These are phyloP conservation scores for Eurytoma adleriae DNA, from an alignment of 2,888 invertebrate species.

Conservation along the genomic window DNA sequence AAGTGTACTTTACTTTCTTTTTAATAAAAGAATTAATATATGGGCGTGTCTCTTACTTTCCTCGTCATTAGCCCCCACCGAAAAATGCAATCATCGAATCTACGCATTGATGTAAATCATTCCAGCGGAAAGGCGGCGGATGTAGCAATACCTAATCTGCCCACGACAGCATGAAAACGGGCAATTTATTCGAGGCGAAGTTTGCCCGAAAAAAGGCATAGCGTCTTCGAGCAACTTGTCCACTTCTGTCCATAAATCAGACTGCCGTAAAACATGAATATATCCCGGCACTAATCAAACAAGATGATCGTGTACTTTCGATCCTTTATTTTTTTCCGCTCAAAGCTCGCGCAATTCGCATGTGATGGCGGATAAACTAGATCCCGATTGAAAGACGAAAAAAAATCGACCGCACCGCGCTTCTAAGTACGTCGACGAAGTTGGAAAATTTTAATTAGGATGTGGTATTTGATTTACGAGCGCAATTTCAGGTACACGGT, in stretches of 20 bases:
- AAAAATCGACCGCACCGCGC: background rate
- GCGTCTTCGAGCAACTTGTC: background rate
- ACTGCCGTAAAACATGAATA: background rate
- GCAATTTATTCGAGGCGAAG: background rate
- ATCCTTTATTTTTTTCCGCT: background rate
- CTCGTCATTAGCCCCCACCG: background rate
- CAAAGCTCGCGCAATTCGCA: background rate
- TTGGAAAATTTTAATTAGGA: conserved; percentile 13
- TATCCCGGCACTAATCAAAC: too few relatives aligned
- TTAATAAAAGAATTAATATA: too few relatives aligned
- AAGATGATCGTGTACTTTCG: too few relatives aligned
- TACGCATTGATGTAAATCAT: background rate
- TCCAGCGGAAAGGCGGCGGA: background rate
- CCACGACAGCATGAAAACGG: background rate
- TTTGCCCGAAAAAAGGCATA: background rate
- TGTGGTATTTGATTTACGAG: conserved; percentile 6
- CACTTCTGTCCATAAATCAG: conserved; percentile 12
- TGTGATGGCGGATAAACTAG: conserved; percentile 7
- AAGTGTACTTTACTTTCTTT: too few relatives aligned
- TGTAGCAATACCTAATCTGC: conserved; percentile 15
- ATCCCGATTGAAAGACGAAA: background rate
- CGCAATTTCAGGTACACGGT: conserved; percentile 10
- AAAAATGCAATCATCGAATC: background rate
- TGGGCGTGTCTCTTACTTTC: too few relatives aligned
- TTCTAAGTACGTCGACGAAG: background rate